phyloP scores from a whole-genome alignment of 2,113 vertebrate genomes.

The Paradoxurus hermaphroditus region DNA sequence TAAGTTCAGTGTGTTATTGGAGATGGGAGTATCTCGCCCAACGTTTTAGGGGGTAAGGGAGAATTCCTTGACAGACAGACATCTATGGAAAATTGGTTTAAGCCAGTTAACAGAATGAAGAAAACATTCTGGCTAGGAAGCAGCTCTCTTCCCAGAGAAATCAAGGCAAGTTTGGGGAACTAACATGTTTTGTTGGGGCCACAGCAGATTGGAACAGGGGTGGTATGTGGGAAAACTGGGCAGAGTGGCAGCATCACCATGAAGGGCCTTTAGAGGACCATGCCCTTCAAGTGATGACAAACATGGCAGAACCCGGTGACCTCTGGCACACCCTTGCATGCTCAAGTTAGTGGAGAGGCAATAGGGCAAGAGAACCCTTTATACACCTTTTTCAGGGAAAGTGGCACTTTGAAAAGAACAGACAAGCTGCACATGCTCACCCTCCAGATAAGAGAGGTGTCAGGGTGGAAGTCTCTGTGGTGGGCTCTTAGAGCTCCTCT shows the following conservation, averaged over 20 bases:
- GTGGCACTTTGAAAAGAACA: neutral
- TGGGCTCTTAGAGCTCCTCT: neutral
- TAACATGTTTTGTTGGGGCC: accelerated
- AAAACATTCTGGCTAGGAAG: neutral
- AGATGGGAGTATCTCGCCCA: neutral
- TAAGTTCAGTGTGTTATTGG: accelerated
- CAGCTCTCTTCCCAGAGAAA: neutral
- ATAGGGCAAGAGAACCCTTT: neutral
- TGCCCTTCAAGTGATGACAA: neutral
- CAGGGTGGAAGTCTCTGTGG: neutral
- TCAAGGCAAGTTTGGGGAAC: neutral
- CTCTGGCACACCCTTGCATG: neutral
- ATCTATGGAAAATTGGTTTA: neutral
- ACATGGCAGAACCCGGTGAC: neutral
- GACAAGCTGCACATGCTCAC: neutral
- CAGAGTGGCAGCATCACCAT: accelerated
- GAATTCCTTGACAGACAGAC: neutral
- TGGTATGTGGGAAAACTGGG: accelerated
- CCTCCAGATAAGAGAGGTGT: neutral
- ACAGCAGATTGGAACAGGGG: neutral
- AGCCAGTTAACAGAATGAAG: neutral
- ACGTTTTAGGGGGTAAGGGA: neutral
- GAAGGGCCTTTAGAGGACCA: neutral
- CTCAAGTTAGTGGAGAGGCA: neutral
- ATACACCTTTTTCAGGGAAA: neutral